These are phyloP conservation scores for Hofmannophila pseudospretella DNA, from an alignment of 2,888 invertebrate species.

Conservation along the genomic window DNA sequence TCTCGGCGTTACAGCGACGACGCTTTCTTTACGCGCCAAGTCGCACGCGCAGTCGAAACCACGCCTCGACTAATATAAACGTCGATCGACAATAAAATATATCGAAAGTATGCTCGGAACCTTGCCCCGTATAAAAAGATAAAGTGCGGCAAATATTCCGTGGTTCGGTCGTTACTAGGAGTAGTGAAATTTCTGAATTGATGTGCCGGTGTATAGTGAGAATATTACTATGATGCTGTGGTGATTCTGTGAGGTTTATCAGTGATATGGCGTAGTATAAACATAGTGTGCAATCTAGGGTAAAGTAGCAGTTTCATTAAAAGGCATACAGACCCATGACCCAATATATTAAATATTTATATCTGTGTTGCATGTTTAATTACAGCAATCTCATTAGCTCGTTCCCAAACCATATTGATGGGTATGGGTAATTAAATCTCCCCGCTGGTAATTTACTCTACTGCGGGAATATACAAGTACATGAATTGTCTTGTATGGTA, in stretches of 20 bases:
- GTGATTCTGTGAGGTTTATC: background rate
- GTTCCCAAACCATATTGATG: too few species aligned
- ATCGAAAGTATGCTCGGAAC: slow-evolving; percentile 43
- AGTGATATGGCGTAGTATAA: background rate
- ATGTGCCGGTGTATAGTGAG: background rate
- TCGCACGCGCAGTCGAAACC: slow-evolving; percentile 58
- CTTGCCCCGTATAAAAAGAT: slow-evolving; percentile 15
- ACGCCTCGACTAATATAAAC: slow-evolving; percentile 63
- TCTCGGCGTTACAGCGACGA: slow-evolving; percentile 35
- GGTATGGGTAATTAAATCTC: too few species aligned
- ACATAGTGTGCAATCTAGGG: background rate
- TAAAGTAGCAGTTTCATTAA: slow-evolving; percentile 1
- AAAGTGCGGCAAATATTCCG: slow-evolving; percentile 8
- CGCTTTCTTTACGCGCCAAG: slow-evolving; percentile 43
- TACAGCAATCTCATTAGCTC: too few species aligned
- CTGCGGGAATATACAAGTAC: too few species aligned
- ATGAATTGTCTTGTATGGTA: too few species aligned
- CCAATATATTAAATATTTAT: too few species aligned
- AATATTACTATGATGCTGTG: background rate
- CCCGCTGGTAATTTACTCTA: too few species aligned
- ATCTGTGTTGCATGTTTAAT: too few species aligned
- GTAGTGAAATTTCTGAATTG: slow-evolving; percentile 6
- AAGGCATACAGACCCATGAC: too few species aligned
- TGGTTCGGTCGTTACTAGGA: slow-evolving; percentile 7
- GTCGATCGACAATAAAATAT: slow-evolving; percentile 60